Base-by-base conservation (phyloP, 2,888 invertebrate species). In the Cryptus armator region DNA sequence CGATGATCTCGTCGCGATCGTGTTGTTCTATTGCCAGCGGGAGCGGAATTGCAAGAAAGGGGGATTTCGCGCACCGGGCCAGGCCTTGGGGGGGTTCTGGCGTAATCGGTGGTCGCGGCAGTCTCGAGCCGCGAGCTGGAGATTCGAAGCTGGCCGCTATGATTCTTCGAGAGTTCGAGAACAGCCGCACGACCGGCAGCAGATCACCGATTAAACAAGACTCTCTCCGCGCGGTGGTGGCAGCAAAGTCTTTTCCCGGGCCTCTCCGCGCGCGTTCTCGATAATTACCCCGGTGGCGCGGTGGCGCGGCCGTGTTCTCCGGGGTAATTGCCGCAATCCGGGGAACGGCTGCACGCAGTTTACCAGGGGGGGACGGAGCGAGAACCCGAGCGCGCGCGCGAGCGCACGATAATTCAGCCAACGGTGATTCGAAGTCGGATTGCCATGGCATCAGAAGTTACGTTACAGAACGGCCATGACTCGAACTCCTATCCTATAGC, bases 131-230 rank as follows among this genome's bases (percentile, higher is more conserved):
- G 9, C 67, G 74, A 72, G 81, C 84, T 68, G 44, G 72, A 75
- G 74, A 72, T 56, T 19, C 83, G 37, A n/a, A 10, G 64, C 68
- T 75, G 56, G 59, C 75, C 71, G 68, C 74, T 59, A 53, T 32
- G 59, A 59, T 59, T 78, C 78, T 83, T 86, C 85, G 78, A 84
- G 85, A 86, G 83, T 74, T 83, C 81, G 62, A 81, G 71, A 67
- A 81, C 72, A 68, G 79, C 62, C 71, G 79, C 89, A 84, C 85
- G 78, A 83, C 85, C 84, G 68, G 82, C 89, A 90, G 85, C 92
- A 90, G 93, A 93, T 93, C 92, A 89, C 91, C 91, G 93, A 93
- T 93, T 92, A 93, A 93, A 92, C 92, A 91, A 92, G 92, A 91
- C 91, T 91, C 86, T 79, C 56, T 53, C 84, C 68, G 75, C 68